Conservation (phyloP, 2,797 vertebrate species). For the Octomys mimax region DNA sequence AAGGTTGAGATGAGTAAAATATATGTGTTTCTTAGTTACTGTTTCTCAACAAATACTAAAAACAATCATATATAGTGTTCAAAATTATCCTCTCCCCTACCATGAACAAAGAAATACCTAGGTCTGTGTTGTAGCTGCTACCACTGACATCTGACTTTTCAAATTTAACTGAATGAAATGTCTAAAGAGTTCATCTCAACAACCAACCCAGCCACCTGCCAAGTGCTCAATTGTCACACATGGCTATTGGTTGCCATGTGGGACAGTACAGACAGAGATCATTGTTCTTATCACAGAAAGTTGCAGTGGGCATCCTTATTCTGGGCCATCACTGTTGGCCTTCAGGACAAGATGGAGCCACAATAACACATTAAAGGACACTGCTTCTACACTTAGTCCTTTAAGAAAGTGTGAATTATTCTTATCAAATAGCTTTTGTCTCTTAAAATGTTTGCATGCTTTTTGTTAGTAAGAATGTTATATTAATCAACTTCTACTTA, state of each 20-base stretch:
- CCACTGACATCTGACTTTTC: not conserved
- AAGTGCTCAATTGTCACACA: not conserved
- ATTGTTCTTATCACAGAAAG: not conserved
- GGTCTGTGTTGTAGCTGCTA: not conserved
- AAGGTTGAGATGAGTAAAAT: not conserved
- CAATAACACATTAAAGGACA: not conserved
- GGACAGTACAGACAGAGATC: not conserved
- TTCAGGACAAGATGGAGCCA: not conserved
- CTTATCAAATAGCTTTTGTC: slow-evolving; percentile 4
- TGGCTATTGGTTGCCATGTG: not conserved
- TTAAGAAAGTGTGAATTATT: slow-evolving; percentile 1
- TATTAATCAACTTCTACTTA: not conserved
- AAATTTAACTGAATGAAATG: slow-evolving; percentile 18
- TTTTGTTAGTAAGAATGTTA: not conserved
- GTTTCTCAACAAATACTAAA: slow-evolving; percentile 1
- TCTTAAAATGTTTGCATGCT: slow-evolving; percentile 1
- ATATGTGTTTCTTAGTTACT: not conserved
- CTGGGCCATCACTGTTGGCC: not conserved
- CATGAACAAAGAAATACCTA: not conserved
- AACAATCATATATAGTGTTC: not conserved
- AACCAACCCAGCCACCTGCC: not conserved
- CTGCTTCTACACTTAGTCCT: slow-evolving; percentile 7
- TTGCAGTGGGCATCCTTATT: not conserved
- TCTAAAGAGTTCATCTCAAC: not conserved
- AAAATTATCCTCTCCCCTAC: not conserved